Evolutionary conservation across 2,888 invertebrate genomes (phyloP), one percentile per base, ranked within the genome.

Genomic region (Xanthia icteritia): DNA sequence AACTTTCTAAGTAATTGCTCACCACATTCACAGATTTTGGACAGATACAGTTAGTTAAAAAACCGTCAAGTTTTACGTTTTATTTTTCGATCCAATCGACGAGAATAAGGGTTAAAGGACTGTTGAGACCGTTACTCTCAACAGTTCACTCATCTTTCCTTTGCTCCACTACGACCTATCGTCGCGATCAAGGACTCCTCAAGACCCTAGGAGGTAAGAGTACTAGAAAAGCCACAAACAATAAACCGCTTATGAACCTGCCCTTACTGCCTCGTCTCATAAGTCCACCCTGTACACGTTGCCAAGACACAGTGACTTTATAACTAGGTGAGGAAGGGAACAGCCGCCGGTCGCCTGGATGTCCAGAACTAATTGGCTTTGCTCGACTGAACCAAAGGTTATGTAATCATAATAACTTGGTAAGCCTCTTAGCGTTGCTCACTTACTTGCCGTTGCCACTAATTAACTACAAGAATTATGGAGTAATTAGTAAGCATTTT

Each of bases 361-460:
- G 80, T 65, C 80, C 66, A 45, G 51, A 11, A 27, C 73, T 89
- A 87, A 87, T 87, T 80, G 83, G 88, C 82, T 87, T 83, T 36
- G 54, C 17, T 72, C 51, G 58, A 65, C 63, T 63, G 65, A 75
- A 76, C 77, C 45, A 63, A 76, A 87, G 79, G 83, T 70, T 82
- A 85, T 82, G 85, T 85, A 77, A 60, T 72, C 73, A 67, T 65
- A 70, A 76, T 74, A 73, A 73, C 70, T 71, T 58, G 39, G 17
- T 74, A 84, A 84, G 58, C 84, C 56, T 74, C 87, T 84, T 84
- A 80, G 51, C n/a, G 15, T 39, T 77, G 67, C 61, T 74, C 58
- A 58, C 61, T 82, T 83, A 66, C 48, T 51, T 36, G 23, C 45
- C 27, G 31, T 51, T 36, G 23, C 45, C 27, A 39, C 67, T 81